phyloP scores from a whole-genome alignment of 2,113 vertebrate genomes.

The Spilogale gracilis region DNA sequence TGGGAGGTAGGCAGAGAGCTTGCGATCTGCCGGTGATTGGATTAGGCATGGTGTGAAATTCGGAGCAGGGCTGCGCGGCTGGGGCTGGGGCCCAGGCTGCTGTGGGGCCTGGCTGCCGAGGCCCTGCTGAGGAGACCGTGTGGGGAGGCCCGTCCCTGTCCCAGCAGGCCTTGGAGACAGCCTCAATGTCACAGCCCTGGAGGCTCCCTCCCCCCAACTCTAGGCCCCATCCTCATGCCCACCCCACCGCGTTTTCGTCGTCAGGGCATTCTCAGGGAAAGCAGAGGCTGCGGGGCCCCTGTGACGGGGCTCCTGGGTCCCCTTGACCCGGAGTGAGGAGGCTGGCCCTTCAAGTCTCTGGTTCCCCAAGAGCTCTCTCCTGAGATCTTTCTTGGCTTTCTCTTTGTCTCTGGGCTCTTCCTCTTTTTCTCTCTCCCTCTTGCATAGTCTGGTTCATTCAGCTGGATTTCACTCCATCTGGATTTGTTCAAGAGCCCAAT shows the following conservation, averaged over 20 bases:
- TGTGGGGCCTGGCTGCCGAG: slow-evolving; percentile 85
- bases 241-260: slow-evolving; percentile 72
- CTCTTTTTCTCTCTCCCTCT: neutral
- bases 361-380: neutral
- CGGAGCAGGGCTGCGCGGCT: slow-evolving; percentile 86
- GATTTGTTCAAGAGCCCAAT: slow-evolving; percentile 22
- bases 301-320: slow-evolving; percentile 70
- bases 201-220: slow-evolving; percentile 70
- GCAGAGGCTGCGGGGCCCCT: slow-evolving; percentile 85
- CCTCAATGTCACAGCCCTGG: slow-evolving; percentile 79
- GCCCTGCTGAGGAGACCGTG: slow-evolving; percentile 74
- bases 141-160: slow-evolving; percentile 81
- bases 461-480: slow-evolving; percentile 32
- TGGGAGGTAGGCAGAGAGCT: slow-evolving; percentile 90
- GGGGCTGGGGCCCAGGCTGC: slow-evolving; percentile 81
- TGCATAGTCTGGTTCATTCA: neutral
- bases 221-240: slow-evolving; percentile 71
- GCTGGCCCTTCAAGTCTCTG: slow-evolving; percentile 25
- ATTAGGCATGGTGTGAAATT: slow-evolving; percentile 92
- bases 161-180: slow-evolving; percentile 82
- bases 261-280: slow-evolving; percentile 77
- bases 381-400: neutral
- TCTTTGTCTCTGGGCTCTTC: neutral
- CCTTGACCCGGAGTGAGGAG: neutral
- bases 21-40: slow-evolving; percentile 89